phyloP scores from a whole-genome alignment of 2,113 vertebrate species.

The Pomatorhinus ruficollis region DNA sequence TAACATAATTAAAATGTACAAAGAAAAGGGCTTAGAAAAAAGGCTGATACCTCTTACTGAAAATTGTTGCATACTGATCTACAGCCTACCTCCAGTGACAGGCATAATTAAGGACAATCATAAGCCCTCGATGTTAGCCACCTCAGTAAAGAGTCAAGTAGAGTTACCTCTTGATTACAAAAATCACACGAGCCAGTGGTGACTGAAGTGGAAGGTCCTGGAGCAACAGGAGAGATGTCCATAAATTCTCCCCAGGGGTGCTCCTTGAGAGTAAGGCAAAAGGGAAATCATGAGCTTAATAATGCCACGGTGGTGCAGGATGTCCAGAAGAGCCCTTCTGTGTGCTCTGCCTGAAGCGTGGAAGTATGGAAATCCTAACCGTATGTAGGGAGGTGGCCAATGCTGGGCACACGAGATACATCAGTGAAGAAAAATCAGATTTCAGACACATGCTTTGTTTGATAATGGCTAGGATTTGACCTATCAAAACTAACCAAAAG shows the following conservation, averaged over 20 bases:
- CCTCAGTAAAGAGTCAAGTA: not conserved
- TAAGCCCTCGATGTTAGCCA: fast-evolving
- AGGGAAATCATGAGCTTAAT: not conserved
- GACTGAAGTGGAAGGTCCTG: not conserved
- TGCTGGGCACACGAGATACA: not conserved
- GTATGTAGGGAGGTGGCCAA: not conserved
- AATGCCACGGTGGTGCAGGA: not conserved
- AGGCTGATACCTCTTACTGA: not conserved
- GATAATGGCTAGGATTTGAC: not conserved
- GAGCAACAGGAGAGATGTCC: not conserved
- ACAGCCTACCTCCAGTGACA: not conserved
- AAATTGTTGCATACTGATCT: not conserved
- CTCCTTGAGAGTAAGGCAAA: not conserved
- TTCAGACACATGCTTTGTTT: not conserved
- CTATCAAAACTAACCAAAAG: not conserved
- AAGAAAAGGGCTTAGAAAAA: not conserved
- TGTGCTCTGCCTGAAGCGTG: fast-evolving
- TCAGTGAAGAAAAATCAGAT: not conserved
- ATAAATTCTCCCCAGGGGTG: not conserved
- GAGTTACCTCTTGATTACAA: not conserved
- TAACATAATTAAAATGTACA: not conserved
- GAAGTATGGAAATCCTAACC: not conserved
- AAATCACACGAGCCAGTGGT: not conserved
- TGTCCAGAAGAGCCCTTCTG: not conserved
- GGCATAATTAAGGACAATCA: not conserved